Conservation (phyloP, 2,797 vertebrate species). For the Poecilia gillii region DNA sequence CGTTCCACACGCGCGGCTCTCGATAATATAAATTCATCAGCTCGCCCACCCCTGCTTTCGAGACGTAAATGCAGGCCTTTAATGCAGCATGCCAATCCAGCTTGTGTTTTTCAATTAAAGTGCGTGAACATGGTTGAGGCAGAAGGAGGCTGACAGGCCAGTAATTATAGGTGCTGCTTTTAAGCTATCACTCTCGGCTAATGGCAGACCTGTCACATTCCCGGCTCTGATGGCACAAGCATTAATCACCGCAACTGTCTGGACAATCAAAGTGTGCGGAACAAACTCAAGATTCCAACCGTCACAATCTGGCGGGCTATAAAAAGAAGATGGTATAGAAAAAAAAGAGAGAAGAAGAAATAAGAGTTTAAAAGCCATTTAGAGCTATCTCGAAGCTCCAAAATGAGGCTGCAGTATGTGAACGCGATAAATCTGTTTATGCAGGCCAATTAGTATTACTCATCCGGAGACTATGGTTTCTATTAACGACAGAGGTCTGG, state of each 20-base stretch:
- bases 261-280: slow-evolving; percentile 31
- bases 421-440: slow-evolving; percentile 19
- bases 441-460: slow-evolving; percentile 31
- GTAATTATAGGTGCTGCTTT: slow-evolving; percentile 75
- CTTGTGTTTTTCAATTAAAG: slow-evolving; percentile 69
- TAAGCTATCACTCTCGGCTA: slow-evolving; percentile 69
- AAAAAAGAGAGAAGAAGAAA: neutral
- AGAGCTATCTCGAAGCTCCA: slow-evolving; percentile 10
- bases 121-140: slow-evolving; percentile 31
- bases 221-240: slow-evolving; percentile 57
- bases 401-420: slow-evolving; percentile 14
- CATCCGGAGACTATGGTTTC: slow-evolving; percentile 24
- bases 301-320: slow-evolving; percentile 12
- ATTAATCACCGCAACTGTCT: slow-evolving; percentile 59
- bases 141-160: slow-evolving; percentile 62
- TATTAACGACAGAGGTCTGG: slow-evolving; percentile 11
- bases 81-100: slow-evolving; percentile 60
- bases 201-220: slow-evolving; percentile 71
- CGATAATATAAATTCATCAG: slow-evolving; percentile 6
- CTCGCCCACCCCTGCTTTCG: slow-evolving; percentile 14
- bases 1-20: neutral
- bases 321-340: slow-evolving; percentile 11
- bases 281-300: slow-evolving; percentile 20
- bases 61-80: slow-evolving; percentile 44
- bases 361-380: neutral